Conservation (phyloP, 2,113 vertebrate species). For the Eulemur rufifrons region DNA sequence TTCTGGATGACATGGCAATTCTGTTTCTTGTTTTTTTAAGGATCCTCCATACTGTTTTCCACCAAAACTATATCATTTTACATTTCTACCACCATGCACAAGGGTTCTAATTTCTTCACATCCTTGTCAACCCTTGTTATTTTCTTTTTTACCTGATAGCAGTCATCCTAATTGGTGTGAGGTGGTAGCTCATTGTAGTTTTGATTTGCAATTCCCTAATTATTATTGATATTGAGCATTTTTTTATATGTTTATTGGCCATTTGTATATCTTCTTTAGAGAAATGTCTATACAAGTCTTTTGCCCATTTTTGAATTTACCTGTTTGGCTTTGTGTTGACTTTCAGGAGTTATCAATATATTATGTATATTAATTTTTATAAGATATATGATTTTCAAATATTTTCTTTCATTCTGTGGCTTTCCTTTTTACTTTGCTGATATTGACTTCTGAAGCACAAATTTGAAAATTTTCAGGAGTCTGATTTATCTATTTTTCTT, state of each 20-base stretch:
- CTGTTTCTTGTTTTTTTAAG: background rate
- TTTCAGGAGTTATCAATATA: background rate
- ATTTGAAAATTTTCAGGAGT: background rate
- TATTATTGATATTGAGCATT: background rate
- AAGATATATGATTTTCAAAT: background rate
- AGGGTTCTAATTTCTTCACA: background rate
- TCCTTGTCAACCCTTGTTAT: background rate
- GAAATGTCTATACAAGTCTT: background rate
- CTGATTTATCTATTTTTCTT: background rate
- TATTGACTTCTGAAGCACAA: background rate
- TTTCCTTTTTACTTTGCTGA: background rate
- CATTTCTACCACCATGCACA: background rate
- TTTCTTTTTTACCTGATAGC: background rate
- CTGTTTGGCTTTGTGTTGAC: background rate
- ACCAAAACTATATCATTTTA: background rate
- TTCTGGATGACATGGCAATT: background rate
- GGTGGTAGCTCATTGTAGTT: background rate
- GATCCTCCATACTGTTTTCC: background rate
- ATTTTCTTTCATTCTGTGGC: background rate
- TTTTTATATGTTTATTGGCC: background rate
- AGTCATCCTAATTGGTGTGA: background rate
- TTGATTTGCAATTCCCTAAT: background rate
- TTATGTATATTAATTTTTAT: background rate
- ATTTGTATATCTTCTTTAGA: background rate
- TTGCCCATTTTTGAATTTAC: background rate